These are phyloP conservation scores for Tylochromis polylepis DNA, from an alignment of 2,113 vertebrate genomes.

Conservation along the genomic window DNA sequence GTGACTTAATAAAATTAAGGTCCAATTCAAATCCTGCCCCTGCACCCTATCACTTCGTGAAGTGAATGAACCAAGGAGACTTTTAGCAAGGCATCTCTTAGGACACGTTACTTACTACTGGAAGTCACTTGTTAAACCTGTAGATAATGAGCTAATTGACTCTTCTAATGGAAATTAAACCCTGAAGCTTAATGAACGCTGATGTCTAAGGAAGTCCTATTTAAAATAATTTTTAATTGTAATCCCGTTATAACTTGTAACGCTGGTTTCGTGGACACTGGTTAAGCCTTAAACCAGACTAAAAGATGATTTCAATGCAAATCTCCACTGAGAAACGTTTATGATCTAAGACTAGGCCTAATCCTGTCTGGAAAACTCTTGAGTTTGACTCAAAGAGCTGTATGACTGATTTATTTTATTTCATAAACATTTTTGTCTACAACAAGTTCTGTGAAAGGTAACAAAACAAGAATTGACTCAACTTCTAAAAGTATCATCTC, in stretches of 20 bases:
- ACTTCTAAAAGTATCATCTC: background rate
- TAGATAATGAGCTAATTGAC: background rate
- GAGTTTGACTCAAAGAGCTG: background rate
- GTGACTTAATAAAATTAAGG: too few relatives aligned
- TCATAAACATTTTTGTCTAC: too few relatives aligned
- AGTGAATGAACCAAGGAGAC: background rate
- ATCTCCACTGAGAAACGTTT: background rate
- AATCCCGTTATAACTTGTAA: background rate
- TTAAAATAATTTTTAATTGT: background rate
- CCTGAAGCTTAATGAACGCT: background rate
- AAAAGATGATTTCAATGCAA: background rate
- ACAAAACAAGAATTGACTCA: background rate
- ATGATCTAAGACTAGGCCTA: background rate
- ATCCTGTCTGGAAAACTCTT: background rate
- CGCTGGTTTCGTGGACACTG: background rate
- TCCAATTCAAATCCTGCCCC: too few relatives aligned
- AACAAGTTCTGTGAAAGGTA: too few relatives aligned
- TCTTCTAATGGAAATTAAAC: background rate
- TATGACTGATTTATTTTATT: background rate
- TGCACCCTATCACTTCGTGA: too few relatives aligned
- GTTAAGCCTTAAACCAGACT: background rate
- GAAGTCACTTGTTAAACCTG: background rate
- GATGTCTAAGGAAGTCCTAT: background rate
- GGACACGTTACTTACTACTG: background rate
- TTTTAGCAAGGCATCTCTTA: background rate